These are phyloP conservation scores for Plebejus melissa DNA, from an alignment of 2,888 invertebrate species.

Conservation along the genomic window DNA sequence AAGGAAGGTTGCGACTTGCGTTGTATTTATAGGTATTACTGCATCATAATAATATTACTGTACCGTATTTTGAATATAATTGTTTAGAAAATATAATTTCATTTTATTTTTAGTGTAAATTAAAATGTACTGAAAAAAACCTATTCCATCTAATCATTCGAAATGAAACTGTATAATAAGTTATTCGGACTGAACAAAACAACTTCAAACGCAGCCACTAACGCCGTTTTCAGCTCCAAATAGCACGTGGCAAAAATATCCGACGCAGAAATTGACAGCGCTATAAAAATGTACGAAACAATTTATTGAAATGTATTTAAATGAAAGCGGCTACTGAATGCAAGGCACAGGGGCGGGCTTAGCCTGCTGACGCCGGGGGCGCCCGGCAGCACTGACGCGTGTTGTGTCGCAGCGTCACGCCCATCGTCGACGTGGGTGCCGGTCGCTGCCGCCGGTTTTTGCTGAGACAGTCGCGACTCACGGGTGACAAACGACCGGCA, in stretches of 20 bases:
- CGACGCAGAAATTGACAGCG: not conserved
- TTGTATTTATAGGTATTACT: no score
- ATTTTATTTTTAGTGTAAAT: no score
- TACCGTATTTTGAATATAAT: no score
- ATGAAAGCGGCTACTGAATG: not conserved
- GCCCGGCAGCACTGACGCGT: not conserved
- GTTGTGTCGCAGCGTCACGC: not conserved
- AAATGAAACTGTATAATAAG: not conserved
- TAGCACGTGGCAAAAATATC: not conserved
- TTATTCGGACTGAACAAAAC: not conserved
- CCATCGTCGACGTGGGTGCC: not conserved
- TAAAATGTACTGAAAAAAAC: not conserved
- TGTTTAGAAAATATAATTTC: no score
- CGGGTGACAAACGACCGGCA: not conserved
- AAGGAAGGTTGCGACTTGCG: no score
- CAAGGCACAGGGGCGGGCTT: not conserved
- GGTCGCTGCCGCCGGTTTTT: not conserved
- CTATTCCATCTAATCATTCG: not conserved
- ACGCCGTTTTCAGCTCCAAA: slow-evolving; percentile 1
- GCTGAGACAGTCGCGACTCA: not conserved
- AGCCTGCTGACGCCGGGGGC: not conserved
- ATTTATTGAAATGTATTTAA: slow-evolving; percentile 18
- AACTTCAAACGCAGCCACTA: not conserved
- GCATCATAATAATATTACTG: no score
- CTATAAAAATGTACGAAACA: slow-evolving; percentile 5